Base-by-base conservation (phyloP, 2,888 invertebrate genomes). In the Branchellion lobata region DNA sequence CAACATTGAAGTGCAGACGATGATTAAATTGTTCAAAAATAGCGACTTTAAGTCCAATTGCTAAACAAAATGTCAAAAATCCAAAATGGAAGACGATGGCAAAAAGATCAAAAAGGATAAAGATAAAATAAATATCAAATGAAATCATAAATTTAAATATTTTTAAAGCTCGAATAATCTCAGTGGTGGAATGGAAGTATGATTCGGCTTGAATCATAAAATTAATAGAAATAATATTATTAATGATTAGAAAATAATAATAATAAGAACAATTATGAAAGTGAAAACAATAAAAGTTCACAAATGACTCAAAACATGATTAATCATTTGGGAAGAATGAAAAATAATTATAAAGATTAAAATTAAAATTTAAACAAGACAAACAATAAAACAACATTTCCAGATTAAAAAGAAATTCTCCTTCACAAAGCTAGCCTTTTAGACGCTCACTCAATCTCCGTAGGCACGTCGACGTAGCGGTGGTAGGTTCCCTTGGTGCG, bases 391-490 rank as follows among this genome's bases (percentile, higher is more conserved):
- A n/a, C n/a, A n/a, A n/a, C n/a, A n/a, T n/a, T n/a, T n/a, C n/a
- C n/a, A n/a, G n/a, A n/a, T n/a, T n/a, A n/a, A n/a, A n/a, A n/a
- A n/a, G n/a, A n/a, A n/a, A n/a, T n/a, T n/a, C n/a, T n/a, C n/a
- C n/a, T n/a, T n/a, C n/a, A n/a, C n/a, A n/a, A n/a, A n/a, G n/a
- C n/a, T n/a, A n/a, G n/a, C n/a, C n/a, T n/a, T n/a, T n/a, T n/a
- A n/a, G n/a, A n/a, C n/a, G n/a, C 3, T 69, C 33, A 69, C 11
- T 69, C 34, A 31, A 27, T 29, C 18, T 69, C 69, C 3, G 69
- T 69, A n/a, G 69, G 69, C 69, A 69, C 33, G n/a, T 69, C 33
- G 69, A 69, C 69, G 34, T 69, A 69, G 21, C 34, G 31, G 33
- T 34, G 31, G 29, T 29, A 69, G 33, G 27, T 11, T 18, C 21